Base-by-base conservation (phyloP, 2,113 vertebrate species). In the Cardinalis cardinalis region DNA sequence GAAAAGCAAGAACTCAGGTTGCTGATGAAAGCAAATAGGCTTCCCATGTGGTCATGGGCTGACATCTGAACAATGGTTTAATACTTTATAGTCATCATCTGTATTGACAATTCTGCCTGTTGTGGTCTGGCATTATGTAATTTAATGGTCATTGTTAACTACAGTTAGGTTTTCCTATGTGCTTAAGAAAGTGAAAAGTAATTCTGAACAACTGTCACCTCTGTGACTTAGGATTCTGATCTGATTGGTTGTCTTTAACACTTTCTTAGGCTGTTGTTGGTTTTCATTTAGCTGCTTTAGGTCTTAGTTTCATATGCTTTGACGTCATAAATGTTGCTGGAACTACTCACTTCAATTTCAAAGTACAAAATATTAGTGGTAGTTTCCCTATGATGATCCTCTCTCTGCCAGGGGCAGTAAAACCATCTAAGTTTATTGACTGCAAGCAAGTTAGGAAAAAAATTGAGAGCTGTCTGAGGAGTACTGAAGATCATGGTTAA, bases 381-480 rank as follows among this genome's bases (percentile, higher is more conserved):
- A n/a, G 10, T 81, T 81, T 75, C 29, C 49, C 43, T 28, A 2
- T 76, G 24, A 46, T 49, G 41, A 19, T 87, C 38, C 9, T 72
- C 18, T 83, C 19, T 75, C 38, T 73, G 55, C 10, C 14, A 36
- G 41, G 51, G 19, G 7, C 24, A 66, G 29, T 68, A 85, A 77
- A 82, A 34, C 26, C 7, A 15, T 69, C 2, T 32, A 76, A 79
- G 11, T 65, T 24, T 46, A 73, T 70, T 79, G 28, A 43, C 26
- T 74, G 6, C 52, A 48, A 52, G 29, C 41, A 49, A 76, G 34
- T 64, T 44, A 29, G 65, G 64, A 52, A 43, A 56, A 56, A 53
- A 24, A 7, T 24, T 0, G 0, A 43, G n/a, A 51, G 18, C 24
- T 9, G 3, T 56, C 24, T 2, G 10, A 70, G 18, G 64, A 66